Base-by-base conservation (phyloP, 2,113 vertebrate genomes). In the Chaetodon trifascialis region DNA sequence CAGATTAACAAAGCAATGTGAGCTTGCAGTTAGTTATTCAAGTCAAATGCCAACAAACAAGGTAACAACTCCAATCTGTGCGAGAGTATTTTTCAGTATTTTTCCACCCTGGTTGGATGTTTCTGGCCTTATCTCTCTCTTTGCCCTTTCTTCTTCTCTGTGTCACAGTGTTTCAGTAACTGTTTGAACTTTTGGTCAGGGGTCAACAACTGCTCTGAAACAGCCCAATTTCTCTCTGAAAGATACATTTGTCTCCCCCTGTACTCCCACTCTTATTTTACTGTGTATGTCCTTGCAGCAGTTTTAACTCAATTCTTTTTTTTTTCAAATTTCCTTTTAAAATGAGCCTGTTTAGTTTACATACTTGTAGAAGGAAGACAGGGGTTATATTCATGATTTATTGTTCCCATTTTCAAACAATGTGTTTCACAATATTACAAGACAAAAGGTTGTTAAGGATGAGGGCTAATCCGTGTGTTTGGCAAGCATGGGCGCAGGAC, bases 141-240 rank as follows among this genome's bases (percentile, higher is more conserved):
- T 25, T 59, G 60, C 38, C 63, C 69, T 74, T 58, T 47, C 51
- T 30, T 68, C 73, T 62, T 62, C 54, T 56, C 21, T 49, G 47
- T 77, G 81, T 52, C 76, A 80, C n/a, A 64, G 82, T 70, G 82
- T 88, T 47, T 78, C 70, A 63, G 79, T 75, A 67, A 79, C 75
- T 76, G 62, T 82, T 71, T 88, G 70, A 88, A 74, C 78, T 67
- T 54, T 14, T 73, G 60, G 74, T 79, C 79, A 82, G 25, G 40
- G 74, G 65, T 88, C 70, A 79, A 21, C 40, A 68, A 58, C 64
- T 82, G 70, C 79, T 75, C 47, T 52, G 70, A 66, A 73, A 62
- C 47, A 76, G 60, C 34, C 66, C 55, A 34, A 15, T 79, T 68
- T 82, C 36, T 67, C 60, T 44, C 16, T 74, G 44, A 52, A 69